Base-by-base conservation (phyloP, 2,113 vertebrate genomes). In the Caranx melampygus region DNA sequence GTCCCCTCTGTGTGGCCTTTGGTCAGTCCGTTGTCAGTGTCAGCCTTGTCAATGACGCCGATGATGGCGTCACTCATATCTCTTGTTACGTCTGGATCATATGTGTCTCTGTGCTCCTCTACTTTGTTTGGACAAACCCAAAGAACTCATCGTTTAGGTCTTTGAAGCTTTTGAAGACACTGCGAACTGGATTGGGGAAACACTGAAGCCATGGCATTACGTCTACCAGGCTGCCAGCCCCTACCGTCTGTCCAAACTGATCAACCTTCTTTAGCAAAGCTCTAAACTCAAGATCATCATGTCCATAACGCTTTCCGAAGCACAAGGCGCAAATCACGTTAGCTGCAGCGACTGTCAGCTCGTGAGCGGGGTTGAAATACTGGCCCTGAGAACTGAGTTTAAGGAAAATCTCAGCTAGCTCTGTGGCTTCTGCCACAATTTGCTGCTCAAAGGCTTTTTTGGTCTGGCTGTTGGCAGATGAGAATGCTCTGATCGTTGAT, bases 261-360 rank as follows among this genome's bases (percentile, higher is more conserved):
- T 95, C 84, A 1, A 92, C 73, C 2, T 79, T 92, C 26, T 84
- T 71, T 31, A 97, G 75, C 78, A 96, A 91, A 0, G 91, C 83
- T 84, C 88, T 81, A 66, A 97, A 97, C 93, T 97, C 96, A 0
- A 31, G 0, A 42, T 97, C 95, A 1, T 94, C 72, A 3, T 95
- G 95, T 79, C 91, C 75, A 2, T 96, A 96, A 21, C 95, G 95
- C 76, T 92, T 95, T 37, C 96, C 96, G 47, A 96, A 97, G 90
- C 96, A 97, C 69, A 97, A 83, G 18, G 94, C 95, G 21, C 95
- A 96, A 63, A 96, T 94, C 2, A 96, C 93, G 16, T 96, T 96
- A 18, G 95, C 95, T 12, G 94, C 93, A 71, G 96, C 95, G 44
- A 96, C 94, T 5, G 91, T 93, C 58, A 95, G 66, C n/a, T 95